These are phyloP conservation scores for Corythaixoides concolor DNA, from an alignment of 2,113 vertebrate species.

Conservation along the genomic window DNA sequence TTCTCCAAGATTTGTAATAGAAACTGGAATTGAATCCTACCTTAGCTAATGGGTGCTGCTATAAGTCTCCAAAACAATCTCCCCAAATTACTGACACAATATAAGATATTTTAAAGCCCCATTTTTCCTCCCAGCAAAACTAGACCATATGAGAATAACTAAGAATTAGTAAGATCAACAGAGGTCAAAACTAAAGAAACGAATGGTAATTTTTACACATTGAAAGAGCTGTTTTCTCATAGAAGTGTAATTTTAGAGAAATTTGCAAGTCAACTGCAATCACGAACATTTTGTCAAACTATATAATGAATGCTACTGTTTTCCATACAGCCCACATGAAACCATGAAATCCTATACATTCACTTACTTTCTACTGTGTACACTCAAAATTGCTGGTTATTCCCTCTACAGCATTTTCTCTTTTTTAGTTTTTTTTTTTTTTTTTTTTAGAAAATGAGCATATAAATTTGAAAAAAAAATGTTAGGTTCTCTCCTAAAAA, in stretches of 20 bases:
- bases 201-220: slow-evolving; percentile 42
- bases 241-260: slow-evolving; percentile 57
- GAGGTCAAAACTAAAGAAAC: background rate
- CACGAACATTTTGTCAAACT: background rate
- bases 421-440: background rate
- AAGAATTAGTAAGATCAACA: slow-evolving; percentile 10
- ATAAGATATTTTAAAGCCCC: background rate
- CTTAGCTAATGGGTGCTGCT: background rate
- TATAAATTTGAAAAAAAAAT: background rate
- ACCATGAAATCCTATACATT: slow-evolving; percentile 53
- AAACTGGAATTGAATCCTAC: background rate
- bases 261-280: slow-evolving; percentile 60
- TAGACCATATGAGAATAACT: slow-evolving; percentile 29
- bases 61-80: background rate
- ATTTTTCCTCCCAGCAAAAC: background rate
- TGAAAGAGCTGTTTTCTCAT: slow-evolving; percentile 49
- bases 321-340: background rate
- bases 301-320: slow-evolving; percentile 64
- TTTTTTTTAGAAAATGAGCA: background rate
- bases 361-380: background rate
- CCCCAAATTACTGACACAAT: background rate
- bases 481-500: slow-evolving; percentile 4
- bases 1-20: background rate
- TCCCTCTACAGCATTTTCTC: background rate
- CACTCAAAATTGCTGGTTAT: slow-evolving; percentile 22